These are phyloP conservation scores for Phycodurus eques DNA, from an alignment of 2,113 vertebrate genomes.

Conservation along the genomic window DNA sequence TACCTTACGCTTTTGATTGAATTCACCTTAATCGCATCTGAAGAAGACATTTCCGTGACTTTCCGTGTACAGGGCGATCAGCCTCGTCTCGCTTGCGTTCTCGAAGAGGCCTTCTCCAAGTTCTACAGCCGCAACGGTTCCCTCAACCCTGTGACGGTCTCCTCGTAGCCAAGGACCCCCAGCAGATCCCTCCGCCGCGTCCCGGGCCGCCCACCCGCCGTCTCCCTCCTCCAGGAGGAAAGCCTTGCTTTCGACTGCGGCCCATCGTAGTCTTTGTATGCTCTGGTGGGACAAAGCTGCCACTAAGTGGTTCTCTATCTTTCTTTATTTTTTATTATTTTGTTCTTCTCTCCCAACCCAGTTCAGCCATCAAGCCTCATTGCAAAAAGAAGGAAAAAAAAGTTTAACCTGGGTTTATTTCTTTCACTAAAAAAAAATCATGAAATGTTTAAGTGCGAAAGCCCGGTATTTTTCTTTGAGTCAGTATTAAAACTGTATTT, in stretches of 20 bases:
- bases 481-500: constrained; percentile 76
- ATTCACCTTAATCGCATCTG: not conserved
- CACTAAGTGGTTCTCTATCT: constrained; percentile 61
- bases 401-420: constrained; percentile 30
- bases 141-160: constrained; percentile 91
- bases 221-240: constrained; percentile 48
- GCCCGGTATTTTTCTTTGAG: constrained; percentile 51
- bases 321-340: constrained; percentile 23
- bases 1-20: too few relatives aligned
- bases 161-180: constrained; percentile 79
- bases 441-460: constrained; percentile 17
- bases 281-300: constrained; percentile 60
- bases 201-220: constrained; percentile 41
- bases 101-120: constrained; percentile 95
- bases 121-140: constrained; percentile 91
- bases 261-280: constrained; percentile 47
- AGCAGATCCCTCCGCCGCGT: constrained; percentile 28
- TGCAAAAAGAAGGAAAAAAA: constrained; percentile 50
- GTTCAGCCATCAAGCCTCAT: constrained; percentile 63
- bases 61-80: constrained; percentile 82
- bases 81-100: constrained; percentile 86
- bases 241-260: constrained; percentile 47
- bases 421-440: constrained; percentile 7
- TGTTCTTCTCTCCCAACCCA: constrained; percentile 24
- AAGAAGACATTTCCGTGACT: not conserved